These are phyloP conservation scores for Esox niger DNA, from an alignment of 2,113 vertebrate genomes.

Conservation along the genomic window DNA sequence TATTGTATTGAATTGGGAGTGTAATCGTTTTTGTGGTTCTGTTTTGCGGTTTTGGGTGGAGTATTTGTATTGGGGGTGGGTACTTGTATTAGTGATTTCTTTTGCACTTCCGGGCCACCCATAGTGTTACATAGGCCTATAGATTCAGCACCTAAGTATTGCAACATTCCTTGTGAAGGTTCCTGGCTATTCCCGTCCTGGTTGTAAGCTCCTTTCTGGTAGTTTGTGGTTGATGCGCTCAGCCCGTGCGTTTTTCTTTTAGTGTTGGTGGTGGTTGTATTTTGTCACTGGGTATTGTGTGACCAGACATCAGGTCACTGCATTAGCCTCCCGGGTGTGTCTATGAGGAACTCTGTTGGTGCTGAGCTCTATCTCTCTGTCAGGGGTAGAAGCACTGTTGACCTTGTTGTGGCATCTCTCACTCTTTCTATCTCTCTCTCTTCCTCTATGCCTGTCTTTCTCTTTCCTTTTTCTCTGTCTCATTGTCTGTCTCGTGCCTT, in stretches of 20 bases:
- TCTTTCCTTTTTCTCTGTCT: slow-evolving; percentile 1
- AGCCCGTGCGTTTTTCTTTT: slow-evolving; percentile 27
- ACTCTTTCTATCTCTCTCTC: neutral
- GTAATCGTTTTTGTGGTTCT: too few species aligned
- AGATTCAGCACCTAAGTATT: too few species aligned
- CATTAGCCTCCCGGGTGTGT: slow-evolving; percentile 47
- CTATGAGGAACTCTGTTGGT: slow-evolving; percentile 14
- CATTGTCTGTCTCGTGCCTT: too few species aligned
- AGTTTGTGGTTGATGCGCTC: neutral
- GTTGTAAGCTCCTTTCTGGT: too few species aligned
- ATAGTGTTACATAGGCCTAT: too few species aligned
- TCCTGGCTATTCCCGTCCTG: too few species aligned
- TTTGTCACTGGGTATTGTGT: slow-evolving; percentile 32
- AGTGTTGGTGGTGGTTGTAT: slow-evolving; percentile 8
- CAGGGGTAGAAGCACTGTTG: neutral
- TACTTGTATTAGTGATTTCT: too few species aligned
- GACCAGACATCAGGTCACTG: slow-evolving; percentile 50
- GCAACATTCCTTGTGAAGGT: too few species aligned
- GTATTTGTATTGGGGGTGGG: too few species aligned
- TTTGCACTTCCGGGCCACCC: too few species aligned
- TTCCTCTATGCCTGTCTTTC: neutral
- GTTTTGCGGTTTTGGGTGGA: too few species aligned
- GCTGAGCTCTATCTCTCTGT: neutral
- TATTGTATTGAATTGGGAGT: too few species aligned
- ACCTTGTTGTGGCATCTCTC: neutral